phyloP scores from a whole-genome alignment of 1,140 invertebrate genomes.

The Euwallacea fornicatus region DNA sequence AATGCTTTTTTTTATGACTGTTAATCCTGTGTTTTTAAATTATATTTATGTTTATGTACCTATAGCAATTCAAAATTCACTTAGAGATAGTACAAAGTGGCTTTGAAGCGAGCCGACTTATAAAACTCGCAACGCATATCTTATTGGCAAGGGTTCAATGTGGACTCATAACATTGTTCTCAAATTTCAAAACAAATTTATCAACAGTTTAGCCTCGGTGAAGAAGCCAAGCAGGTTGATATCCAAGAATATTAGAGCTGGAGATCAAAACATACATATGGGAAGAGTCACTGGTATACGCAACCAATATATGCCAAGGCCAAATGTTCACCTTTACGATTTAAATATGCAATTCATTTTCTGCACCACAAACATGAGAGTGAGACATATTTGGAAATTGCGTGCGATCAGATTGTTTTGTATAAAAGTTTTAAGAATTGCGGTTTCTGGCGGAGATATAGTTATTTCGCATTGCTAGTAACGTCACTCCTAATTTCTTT shows the following conservation, averaged over 20 bases:
- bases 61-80: too few species aligned
- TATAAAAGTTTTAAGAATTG: not conserved
- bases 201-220: not conserved
- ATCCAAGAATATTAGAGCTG: not conserved
- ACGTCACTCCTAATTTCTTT: too few species aligned
- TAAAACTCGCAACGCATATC: too few species aligned
- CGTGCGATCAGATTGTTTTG: not conserved
- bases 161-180: not conserved
- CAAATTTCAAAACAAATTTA: slow-evolving; percentile 13
- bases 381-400: slow-evolving; percentile 2
- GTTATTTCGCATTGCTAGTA: too few species aligned
- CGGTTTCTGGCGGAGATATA: too few species aligned
- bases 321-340: slow-evolving; percentile 18
- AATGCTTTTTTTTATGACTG: too few species aligned
- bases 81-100: too few species aligned
- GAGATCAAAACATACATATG: not conserved
- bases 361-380: not conserved
- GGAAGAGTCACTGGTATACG: slow-evolving; percentile 6
- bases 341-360: slow-evolving; percentile 16
- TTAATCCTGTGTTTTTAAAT: too few species aligned
- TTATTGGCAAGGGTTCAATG: slow-evolving; percentile 6
- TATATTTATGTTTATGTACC: too few species aligned
- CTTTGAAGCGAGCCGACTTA: too few species aligned
- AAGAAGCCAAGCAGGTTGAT: not conserved
- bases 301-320: slow-evolving; percentile 16